Evolutionary conservation across 2,113 vertebrate species (phyloP).

Genomic region (Gnathonemus echidnorhynchus): DNA sequence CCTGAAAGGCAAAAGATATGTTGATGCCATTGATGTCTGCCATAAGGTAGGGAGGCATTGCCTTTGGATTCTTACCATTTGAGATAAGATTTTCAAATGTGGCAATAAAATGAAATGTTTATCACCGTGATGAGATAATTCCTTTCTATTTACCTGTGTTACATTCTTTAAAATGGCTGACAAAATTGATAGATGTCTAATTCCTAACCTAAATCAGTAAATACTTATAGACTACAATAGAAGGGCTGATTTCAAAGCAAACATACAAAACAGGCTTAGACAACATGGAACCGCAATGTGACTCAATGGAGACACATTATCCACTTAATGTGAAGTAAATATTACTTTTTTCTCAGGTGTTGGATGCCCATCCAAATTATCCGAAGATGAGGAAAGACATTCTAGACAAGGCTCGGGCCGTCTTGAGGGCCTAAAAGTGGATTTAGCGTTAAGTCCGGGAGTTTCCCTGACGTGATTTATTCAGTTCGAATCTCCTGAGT

Average conservation of each 20-base stretch:
- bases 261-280: not conserved
- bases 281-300: not conserved
- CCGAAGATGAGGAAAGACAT: constrained; percentile 95
- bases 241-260: not conserved
- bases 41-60: constrained; percentile 74
- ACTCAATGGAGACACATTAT: not conserved
- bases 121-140: not conserved
- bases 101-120: not conserved
- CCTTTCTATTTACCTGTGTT: not conserved
- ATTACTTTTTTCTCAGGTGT: constrained; percentile 61
- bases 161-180: not conserved
- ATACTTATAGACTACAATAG: not conserved
- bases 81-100: not conserved
- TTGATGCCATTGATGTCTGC: constrained; percentile 89
- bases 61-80: not conserved
- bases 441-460: not conserved
- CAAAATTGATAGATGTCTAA: not conserved
- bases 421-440: constrained; percentile 64
- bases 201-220: not conserved
- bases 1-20: constrained; percentile 86
- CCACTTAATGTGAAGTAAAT: not conserved
- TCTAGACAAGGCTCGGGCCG: constrained; percentile 86
- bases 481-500: not conserved
- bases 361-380: constrained; percentile 83
- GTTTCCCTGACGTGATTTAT: not conserved